Conservation (phyloP, 2,888 invertebrate species). For the Lasius fuliginosus region DNA sequence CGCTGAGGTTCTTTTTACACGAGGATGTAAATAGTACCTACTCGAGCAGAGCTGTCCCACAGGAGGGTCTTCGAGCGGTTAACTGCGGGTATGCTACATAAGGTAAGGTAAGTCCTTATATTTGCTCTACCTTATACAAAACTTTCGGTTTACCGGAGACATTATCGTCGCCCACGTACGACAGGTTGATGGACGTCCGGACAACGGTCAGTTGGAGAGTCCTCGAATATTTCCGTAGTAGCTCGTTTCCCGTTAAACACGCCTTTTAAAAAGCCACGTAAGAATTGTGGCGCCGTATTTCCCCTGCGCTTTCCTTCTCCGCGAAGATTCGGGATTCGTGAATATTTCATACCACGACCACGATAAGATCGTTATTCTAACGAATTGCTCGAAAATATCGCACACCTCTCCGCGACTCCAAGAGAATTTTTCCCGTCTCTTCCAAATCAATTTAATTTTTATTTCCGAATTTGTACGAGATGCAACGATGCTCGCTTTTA, state of each 20-base stretch:
- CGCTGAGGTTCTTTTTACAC: slow-evolving; percentile 20
- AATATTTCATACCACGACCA: slow-evolving; percentile 54
- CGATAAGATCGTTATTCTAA: slow-evolving; percentile 51
- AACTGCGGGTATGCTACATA: slow-evolving; percentile 32
- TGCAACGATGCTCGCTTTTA: not conserved
- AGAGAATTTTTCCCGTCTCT: not conserved
- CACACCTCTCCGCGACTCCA: slow-evolving; percentile 17
- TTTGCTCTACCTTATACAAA: slow-evolving; percentile 36
- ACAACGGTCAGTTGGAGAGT: slow-evolving; percentile 1
- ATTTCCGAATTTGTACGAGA: not conserved
- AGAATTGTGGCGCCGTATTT: slow-evolving; percentile 41
- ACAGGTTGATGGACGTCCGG: slow-evolving; percentile 30
- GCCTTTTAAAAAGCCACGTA: slow-evolving; percentile 51
- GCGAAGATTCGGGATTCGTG: slow-evolving; percentile 45
- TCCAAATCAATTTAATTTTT: slow-evolving; percentile 2
- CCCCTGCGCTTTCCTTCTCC: not conserved
- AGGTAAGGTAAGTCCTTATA: slow-evolving; percentile 36
- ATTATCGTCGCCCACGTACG: slow-evolving; percentile 33
- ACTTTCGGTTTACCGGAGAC: slow-evolving; percentile 41
- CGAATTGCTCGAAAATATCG: slow-evolving; percentile 34
- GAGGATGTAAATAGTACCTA: slow-evolving; percentile 40
- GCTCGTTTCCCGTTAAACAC: slow-evolving; percentile 35
- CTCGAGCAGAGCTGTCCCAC: not conserved
- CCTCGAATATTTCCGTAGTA: slow-evolving; percentile 28
- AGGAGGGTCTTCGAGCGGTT: not conserved